phyloP scores from a whole-genome alignment of 2,888 invertebrate genomes.

The Megaustenia siamemsis region DNA sequence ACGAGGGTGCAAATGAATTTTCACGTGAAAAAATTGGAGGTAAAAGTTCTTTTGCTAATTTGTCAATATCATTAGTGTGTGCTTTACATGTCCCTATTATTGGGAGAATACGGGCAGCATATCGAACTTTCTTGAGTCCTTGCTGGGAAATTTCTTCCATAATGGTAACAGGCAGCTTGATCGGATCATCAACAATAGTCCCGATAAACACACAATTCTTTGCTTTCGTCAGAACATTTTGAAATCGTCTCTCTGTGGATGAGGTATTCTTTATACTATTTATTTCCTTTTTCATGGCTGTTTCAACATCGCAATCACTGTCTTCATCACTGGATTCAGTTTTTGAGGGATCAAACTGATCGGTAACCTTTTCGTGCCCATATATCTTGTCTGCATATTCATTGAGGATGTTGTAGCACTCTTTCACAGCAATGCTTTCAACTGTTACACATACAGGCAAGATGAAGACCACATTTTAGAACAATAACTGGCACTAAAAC shows the following conservation, averaged over 20 bases:
- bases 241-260: conserved; percentile 75
- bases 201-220: conserved; percentile 92
- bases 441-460: conserved; percentile 94
- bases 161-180: conserved; percentile 86
- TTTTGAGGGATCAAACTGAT: neutral
- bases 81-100: conserved; percentile 89
- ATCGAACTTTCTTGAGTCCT: conserved; percentile 87
- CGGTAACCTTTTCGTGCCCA: conserved; percentile 75
- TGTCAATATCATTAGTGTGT: conserved; percentile 87
- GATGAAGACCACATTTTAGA: no score
- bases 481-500: no score
- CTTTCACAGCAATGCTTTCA: conserved; percentile 87
- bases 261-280: conserved; percentile 65
- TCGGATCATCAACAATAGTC: conserved; percentile 87
- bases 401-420: conserved; percentile 91
- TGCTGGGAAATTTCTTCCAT: conserved; percentile 86
- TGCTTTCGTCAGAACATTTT: conserved; percentile 88
- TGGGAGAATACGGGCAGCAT: conserved; percentile 89
- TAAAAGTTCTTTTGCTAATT: conserved; percentile 85
- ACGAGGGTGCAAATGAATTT: conserved; percentile 61
- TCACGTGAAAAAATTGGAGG: conserved; percentile 85
- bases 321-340: conserved; percentile 79
- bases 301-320: conserved; percentile 81
- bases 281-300: conserved; percentile 77
- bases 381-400: conserved; percentile 86